These are phyloP conservation scores for Ametastegia equiseti DNA, from an alignment of 2,888 invertebrate species.

Conservation along the genomic window DNA sequence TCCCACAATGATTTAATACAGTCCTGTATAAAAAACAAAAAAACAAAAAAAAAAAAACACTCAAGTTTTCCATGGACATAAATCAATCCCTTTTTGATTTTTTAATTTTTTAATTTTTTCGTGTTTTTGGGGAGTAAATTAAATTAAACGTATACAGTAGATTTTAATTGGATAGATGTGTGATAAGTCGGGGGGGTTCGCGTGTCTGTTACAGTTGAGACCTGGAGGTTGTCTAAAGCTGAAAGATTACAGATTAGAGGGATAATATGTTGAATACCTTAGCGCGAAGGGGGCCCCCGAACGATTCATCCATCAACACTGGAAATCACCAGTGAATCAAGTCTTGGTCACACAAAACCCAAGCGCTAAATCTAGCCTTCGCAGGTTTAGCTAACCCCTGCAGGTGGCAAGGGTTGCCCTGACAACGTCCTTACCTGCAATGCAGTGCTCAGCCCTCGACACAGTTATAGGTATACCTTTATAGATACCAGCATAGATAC, in stretches of 20 bases:
- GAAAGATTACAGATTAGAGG: not conserved
- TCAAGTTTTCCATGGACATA: too few relatives aligned
- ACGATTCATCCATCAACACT: slow-evolving; percentile 45
- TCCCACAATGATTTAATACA: too few relatives aligned
- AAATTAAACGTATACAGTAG: not conserved
- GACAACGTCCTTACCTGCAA: slow-evolving; percentile 75
- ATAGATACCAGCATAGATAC: not conserved
- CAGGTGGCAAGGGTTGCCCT: slow-evolving; percentile 69
- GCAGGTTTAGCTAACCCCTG: slow-evolving; percentile 23
- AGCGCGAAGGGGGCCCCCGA: too few relatives aligned
- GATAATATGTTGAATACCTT: not conserved
- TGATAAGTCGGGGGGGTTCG: too few relatives aligned
- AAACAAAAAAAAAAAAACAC: too few relatives aligned
- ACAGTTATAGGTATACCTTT: slow-evolving; percentile 1
- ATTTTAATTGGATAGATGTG: not conserved
- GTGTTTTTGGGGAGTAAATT: not conserved
- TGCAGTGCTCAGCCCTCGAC: slow-evolving; percentile 63
- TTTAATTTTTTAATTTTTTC: too few relatives aligned
- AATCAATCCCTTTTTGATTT: too few relatives aligned
- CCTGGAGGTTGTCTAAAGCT: not conserved
- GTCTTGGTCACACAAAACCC: slow-evolving; percentile 43
- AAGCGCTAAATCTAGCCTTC: slow-evolving; percentile 31
- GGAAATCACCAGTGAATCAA: slow-evolving; percentile 35
- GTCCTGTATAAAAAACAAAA: too few relatives aligned
- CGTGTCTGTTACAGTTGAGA: not conserved